These are phyloP conservation scores for Anoura caudifer DNA, from an alignment of 2,113 vertebrate species.

Conservation along the genomic window DNA sequence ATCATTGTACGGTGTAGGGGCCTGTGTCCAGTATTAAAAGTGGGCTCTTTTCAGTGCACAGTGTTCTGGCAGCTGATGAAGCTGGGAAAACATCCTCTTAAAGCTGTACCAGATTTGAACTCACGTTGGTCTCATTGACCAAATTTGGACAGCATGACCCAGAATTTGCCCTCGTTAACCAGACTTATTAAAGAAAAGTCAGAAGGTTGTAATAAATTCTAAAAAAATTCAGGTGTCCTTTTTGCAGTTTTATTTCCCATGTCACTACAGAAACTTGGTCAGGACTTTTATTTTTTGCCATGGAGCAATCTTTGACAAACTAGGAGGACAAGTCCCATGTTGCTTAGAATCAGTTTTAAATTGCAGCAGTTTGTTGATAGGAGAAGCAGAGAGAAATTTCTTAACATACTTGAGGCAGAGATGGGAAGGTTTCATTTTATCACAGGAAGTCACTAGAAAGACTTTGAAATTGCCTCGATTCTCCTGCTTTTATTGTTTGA, in stretches of 20 bases:
- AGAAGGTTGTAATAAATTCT: slow-evolving; percentile 34
- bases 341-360: background rate
- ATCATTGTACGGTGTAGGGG: background rate
- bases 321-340: background rate
- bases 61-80: background rate
- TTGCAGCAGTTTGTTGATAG: background rate
- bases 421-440: slow-evolving; percentile 23
- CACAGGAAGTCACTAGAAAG: background rate
- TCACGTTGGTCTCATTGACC: background rate
- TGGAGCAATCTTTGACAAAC: background rate
- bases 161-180: slow-evolving; percentile 44
- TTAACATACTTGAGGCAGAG: slow-evolving; percentile 1
- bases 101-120: background rate
- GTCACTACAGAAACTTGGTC: background rate
- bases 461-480: background rate
- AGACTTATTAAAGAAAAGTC: background rate
- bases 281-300: slow-evolving; percentile 37
- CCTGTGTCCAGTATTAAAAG: background rate
- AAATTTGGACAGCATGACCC: slow-evolving; percentile 15
- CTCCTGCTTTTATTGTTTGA: background rate
- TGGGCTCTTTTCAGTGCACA: background rate
- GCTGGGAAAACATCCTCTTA: slow-evolving; percentile 1
- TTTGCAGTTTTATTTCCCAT: slow-evolving; percentile 19
- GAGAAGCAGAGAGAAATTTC: slow-evolving; percentile 30
- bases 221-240: background rate